These are phyloP conservation scores for Auanema sp. DNA, from an alignment of 2,888 invertebrate genomes.

Conservation along the genomic window DNA sequence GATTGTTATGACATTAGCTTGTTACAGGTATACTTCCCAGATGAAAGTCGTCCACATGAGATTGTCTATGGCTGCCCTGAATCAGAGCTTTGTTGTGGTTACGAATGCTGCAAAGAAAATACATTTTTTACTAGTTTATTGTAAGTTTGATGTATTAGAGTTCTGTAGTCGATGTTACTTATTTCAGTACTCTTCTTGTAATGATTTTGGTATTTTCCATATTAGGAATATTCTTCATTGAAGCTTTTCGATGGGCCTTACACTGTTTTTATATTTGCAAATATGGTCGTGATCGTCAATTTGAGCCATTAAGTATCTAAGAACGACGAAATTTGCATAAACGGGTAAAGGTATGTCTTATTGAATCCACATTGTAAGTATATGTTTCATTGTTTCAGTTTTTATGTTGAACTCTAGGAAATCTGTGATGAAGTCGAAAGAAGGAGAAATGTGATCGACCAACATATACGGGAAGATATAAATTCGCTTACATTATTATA, in stretches of 20 bases:
- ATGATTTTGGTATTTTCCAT: slow-evolving; percentile 37
- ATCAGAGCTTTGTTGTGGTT: slow-evolving; percentile 33
- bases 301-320: slow-evolving; percentile 37
- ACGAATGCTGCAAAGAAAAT: slow-evolving; percentile 33
- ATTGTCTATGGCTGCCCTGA: slow-evolving; percentile 35
- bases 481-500: no score
- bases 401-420: no score
- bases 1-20: background rate
- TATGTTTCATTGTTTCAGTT: no score
- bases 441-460: no score
- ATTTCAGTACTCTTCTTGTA: slow-evolving; percentile 36
- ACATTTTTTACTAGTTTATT: slow-evolving; percentile 40
- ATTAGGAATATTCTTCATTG: slow-evolving; percentile 34
- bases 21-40: slow-evolving; percentile 29
- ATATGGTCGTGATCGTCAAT: slow-evolving; percentile 28
- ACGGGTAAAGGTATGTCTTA: no score
- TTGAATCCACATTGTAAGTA: no score
- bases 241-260: slow-evolving; percentile 33
- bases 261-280: slow-evolving; percentile 35
- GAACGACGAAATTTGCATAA: slow-evolving; percentile 7
- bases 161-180: no score
- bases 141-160: no score
- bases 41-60: slow-evolving; percentile 33
- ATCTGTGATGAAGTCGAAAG: no score
- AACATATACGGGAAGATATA: no score